Base-by-base conservation (phyloP, 2,113 vertebrate genomes). In the Phrynosoma blainvillii region DNA sequence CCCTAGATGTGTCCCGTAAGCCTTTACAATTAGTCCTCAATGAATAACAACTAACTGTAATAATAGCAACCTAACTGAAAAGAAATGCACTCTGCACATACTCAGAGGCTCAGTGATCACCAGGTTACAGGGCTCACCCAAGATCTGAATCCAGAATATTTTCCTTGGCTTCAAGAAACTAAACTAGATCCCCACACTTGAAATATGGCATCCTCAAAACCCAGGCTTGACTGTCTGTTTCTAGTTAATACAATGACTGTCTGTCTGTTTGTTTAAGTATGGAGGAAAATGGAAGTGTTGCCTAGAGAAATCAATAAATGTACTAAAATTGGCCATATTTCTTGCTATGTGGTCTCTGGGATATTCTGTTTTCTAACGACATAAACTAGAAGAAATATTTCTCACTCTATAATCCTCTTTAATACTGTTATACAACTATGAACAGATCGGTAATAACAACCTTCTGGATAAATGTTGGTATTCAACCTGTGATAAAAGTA, bases 371-470 rank as follows among this genome's bases (percentile, higher is more conserved):
- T 92, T 90, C 88, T 85, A 85, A 91, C 80, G 89, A 95, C 94
- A 94, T 10, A 87, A 90, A 92, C 90, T 93, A 93, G 85, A n/a
- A 85, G 80, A 86, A 94, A 84, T 93, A 88, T 94, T 94, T 96
- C 90, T 90, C 80, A 59, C 47, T 23, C 76, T 88, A 73, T 84
- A 91, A 96, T 91, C 83, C 82, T 93, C 89, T 93, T 93, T 88
- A 88, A 89, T 91, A 88, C 89, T 91, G 82, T 93, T 93, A 93
- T 79, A 94, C 88, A 96, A 93, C 82, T 87, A 89, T 73, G 86
- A 95, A 92, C 68, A 96, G 87, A 90, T 96, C 95, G 95, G 91
- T 87, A 86, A 86, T 88, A 85, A 92, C 91, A 87, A 70, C 68
- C 78, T 86, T 82, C 62, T 30, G 59, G 8, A 10, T 84, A 32